Conservation (phyloP, 2,888 invertebrate species). For the Epiblema foenella region DNA sequence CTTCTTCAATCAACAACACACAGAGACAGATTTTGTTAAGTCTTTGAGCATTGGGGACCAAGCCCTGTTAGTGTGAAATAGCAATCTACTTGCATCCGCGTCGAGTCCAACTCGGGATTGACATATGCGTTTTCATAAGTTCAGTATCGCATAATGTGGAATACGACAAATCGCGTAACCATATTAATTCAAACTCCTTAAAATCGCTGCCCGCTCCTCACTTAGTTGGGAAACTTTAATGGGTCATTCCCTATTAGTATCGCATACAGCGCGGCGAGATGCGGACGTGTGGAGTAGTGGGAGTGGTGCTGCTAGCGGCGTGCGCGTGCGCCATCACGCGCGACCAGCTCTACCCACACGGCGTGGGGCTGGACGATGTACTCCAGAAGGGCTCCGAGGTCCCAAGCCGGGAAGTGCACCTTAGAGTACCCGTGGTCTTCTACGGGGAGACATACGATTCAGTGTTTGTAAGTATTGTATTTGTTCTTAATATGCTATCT, state of each 20-base stretch:
- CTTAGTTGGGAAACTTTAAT: slow-evolving; percentile 34
- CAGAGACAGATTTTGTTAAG: not conserved
- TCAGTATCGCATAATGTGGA: not conserved
- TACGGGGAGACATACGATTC: slow-evolving; percentile 90
- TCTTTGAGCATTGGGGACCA: not conserved
- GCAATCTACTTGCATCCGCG: not conserved
- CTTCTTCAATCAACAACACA: too few species aligned
- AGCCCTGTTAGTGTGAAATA: not conserved
- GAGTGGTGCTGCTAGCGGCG: slow-evolving; percentile 64
- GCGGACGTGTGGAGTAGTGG: slow-evolving; percentile 70
- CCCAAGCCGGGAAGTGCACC: slow-evolving; percentile 86
- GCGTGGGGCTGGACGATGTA: slow-evolving; percentile 80
- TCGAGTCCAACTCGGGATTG: not conserved
- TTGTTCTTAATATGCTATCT: too few species aligned
- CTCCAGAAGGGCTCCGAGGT: slow-evolving; percentile 86
- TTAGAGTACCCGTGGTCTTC: slow-evolving; percentile 91
- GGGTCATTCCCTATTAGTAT: slow-evolving; percentile 58
- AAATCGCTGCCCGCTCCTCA: slow-evolving; percentile 35
- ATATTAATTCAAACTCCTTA: slow-evolving; percentile 8
- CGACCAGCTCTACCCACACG: slow-evolving; percentile 86
- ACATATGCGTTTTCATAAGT: not conserved
- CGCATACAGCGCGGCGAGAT: slow-evolving; percentile 59
- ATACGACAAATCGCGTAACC: slow-evolving; percentile 8
- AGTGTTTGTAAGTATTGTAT: slow-evolving; percentile 90
- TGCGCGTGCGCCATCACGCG: slow-evolving; percentile 77